Conservation (phyloP, 2,113 vertebrate species). For the Sinosuthora webbiana region DNA sequence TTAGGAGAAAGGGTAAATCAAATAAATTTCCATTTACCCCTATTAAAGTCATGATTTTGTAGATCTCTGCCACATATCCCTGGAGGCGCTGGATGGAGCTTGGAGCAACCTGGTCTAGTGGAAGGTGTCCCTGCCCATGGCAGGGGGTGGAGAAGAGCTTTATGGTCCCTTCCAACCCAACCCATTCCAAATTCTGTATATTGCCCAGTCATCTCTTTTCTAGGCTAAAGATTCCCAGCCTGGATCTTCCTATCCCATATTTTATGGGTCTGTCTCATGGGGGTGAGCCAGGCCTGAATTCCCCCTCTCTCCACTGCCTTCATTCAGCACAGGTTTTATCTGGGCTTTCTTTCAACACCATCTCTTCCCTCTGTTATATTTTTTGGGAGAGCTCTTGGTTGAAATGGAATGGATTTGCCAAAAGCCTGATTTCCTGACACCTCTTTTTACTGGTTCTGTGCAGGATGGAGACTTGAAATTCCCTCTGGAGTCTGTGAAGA, state of each 20-base stretch:
- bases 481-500: constrained; percentile 40
- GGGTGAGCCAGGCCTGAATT: background rate
- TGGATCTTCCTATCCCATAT: background rate
- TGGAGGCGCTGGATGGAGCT: background rate
- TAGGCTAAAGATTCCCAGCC: background rate
- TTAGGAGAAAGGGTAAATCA: background rate
- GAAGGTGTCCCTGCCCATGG: background rate
- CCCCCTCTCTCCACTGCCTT: background rate
- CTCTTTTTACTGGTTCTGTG: background rate
- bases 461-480: constrained; percentile 55
- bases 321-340: background rate
- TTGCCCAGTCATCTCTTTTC: background rate
- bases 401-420: background rate
- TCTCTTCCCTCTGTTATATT: background rate
- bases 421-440: background rate
- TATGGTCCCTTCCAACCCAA: background rate
- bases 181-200: background rate
- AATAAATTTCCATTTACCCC: background rate
- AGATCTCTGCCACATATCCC: background rate
- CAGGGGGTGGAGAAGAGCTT: background rate
- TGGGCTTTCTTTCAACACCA: background rate
- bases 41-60: background rate
- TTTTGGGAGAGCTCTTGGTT: background rate
- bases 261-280: background rate
- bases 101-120: background rate